phyloP scores from a whole-genome alignment of 2,888 invertebrate species.

The Lysandra bellargus region DNA sequence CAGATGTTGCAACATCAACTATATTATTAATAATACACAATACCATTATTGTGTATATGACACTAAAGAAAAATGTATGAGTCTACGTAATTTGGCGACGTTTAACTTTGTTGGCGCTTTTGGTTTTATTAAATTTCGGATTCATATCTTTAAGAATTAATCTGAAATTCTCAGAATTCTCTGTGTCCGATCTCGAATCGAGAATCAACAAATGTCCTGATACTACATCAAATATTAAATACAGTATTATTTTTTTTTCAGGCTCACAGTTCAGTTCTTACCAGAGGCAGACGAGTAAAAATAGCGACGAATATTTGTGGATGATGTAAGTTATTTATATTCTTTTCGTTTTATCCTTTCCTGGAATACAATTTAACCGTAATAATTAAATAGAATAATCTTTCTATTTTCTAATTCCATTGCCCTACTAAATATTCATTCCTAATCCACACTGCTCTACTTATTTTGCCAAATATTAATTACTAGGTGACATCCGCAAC shows the following conservation, averaged over 20 bases:
- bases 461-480: not conserved
- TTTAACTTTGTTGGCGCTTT: too few relatives aligned
- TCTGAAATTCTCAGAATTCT: too few relatives aligned
- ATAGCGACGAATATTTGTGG: slow-evolving; percentile 70
- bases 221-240: not conserved
- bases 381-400: not conserved
- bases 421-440: not conserved
- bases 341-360: not conserved
- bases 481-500: too few relatives aligned
- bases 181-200: too few relatives aligned
- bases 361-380: not conserved
- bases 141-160: not conserved
- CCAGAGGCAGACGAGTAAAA: slow-evolving; percentile 63
- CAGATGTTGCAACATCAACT: not conserved
- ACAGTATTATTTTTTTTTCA: slow-evolving; percentile 45
- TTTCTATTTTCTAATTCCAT: not conserved
- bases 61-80: not conserved
- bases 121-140: not conserved
- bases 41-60: too few relatives aligned
- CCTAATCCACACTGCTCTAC: not conserved
- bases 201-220: too few relatives aligned
- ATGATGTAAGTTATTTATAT: slow-evolving; percentile 67
- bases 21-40: not conserved
- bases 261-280: slow-evolving; percentile 55
- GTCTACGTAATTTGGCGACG: not conserved